Evolutionary conservation across 2,888 invertebrate species (phyloP), one percentile per base, ranked within the genome.

Genomic region (Rhodophaea formosa): DNA sequence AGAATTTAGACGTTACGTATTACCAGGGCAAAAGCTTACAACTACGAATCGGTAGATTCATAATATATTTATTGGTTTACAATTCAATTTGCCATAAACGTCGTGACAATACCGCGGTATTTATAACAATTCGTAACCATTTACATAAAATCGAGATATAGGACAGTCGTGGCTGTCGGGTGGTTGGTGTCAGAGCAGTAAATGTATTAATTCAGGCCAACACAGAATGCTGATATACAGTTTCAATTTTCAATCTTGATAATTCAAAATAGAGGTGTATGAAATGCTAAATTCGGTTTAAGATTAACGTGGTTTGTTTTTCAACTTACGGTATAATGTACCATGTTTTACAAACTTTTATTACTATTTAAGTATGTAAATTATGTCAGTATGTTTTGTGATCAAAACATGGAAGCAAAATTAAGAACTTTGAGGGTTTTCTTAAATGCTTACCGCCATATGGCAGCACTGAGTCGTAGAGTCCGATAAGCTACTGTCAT

Each of bases 1-100:
- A 32, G 32, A 16, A 51, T 51, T 51, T 15, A 51, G 51, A 35
- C 35, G 39, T 51, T 51, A 35, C 35, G 8, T 51, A 51, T 35
- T 35, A 16, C 35, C 35, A 7, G 23, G 14, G 32, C 49, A 10
- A 14, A 14, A 51, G 35, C 8, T 12, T 51, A 17, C 23, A 46
- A 23, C 12, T 51, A 35, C 35, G 16, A 35, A 35, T 51, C 16
- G 16, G 51, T 35, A 15, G 51, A 51, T 17, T 51, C 51, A 35
- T 51, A 51, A 51, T 51, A 35, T 35, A 51, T 51, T 51, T 51
- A 51, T 51, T 51, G 16, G 51, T 30, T 49, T 51, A 51, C 32
- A 51, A 51, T 51, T 51, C 35, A 39, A 51, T 51, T 51, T 51
- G 51, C 51, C 51, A 51, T 51, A 51, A 51, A 51, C 14, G 35